A percentile compares a stretch with the other conserved stretches of the same genome.
phyloP scores from a whole-genome alignment of 2,888 invertebrate species.

The Thysanoteuthis rhombus region DNA sequence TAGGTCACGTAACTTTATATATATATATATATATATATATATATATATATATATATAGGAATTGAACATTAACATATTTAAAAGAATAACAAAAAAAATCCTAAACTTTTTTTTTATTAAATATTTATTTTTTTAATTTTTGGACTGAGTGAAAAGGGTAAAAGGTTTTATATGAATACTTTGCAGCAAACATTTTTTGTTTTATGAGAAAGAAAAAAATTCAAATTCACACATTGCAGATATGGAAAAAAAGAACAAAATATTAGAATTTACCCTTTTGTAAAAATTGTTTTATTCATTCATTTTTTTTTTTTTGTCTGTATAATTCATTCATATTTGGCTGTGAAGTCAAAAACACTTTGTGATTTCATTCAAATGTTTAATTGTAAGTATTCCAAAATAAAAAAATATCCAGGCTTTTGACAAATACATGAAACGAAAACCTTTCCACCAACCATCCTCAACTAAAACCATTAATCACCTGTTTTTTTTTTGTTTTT shows the following conservation, averaged over 20 bases:
- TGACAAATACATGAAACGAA: not conserved
- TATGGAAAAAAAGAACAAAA: not conserved
- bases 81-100: not conserved
- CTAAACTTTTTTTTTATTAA: too few relatives aligned
- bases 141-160: not conserved
- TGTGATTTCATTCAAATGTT: not conserved
- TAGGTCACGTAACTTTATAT: too few relatives aligned
- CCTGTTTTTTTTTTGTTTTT: too few relatives aligned
- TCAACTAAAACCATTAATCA: not conserved
- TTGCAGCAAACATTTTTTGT: not conserved
- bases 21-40: not conserved
- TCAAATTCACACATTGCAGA: too few relatives aligned
- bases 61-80: not conserved
- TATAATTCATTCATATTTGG: not conserved
- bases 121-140: not conserved
- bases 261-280: not conserved
- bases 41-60: not conserved
- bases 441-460: not conserved
- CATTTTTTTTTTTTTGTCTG: not conserved
- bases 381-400: not conserved
- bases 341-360: not conserved
- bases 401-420: not conserved
- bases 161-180: not conserved
- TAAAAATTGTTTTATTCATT: not conserved
- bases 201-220: too few relatives aligned